Conservation (phyloP, 92 coral and sea anemone species). For the Scolanthus callimorphus region DNA sequence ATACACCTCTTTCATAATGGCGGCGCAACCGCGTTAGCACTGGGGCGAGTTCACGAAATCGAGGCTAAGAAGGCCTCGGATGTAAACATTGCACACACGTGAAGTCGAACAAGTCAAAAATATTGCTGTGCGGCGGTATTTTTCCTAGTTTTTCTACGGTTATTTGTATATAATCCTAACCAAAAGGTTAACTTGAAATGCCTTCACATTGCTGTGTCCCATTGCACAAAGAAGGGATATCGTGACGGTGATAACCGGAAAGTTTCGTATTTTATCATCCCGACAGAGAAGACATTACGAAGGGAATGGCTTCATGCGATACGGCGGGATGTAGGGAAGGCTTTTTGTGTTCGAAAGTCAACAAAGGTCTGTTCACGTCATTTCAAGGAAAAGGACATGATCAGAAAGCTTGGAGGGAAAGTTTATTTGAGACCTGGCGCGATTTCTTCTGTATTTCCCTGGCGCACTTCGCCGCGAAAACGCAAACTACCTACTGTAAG, state of each 20-base stretch:
- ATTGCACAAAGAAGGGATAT: constrained; percentile 13
- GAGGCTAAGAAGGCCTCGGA: too few relatives aligned
- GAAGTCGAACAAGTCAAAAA: too few relatives aligned
- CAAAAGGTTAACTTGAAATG: too few relatives aligned
- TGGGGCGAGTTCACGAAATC: too few relatives aligned
- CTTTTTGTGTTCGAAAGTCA: constrained; percentile 5
- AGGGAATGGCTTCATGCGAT: constrained; percentile 12
- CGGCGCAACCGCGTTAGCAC: too few relatives aligned
- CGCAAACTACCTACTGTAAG: constrained; percentile 14
- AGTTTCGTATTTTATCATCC: constrained; percentile 6
- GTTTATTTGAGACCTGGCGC: constrained; percentile 3
- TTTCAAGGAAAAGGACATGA: constrained; percentile 13
- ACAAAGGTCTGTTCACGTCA: constrained; percentile 37
- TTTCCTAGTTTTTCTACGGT: too few relatives aligned
- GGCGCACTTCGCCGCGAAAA: constrained; percentile 31
- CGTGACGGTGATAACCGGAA: neutral
- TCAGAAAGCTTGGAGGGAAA: constrained; percentile 14
- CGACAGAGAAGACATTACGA: neutral
- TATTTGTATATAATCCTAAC: too few relatives aligned
- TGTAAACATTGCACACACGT: too few relatives aligned
- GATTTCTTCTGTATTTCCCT: constrained; percentile 31
- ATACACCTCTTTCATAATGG: too few relatives aligned
- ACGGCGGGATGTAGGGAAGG: constrained; percentile 14
- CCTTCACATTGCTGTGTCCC: constrained; percentile 13
- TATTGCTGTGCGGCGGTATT: too few relatives aligned